A percentile compares a stretch with the other conserved stretches of the same genome.
Conservation (phyloP, 2,797 vertebrate species). For the Typhlichthys eigenmanni region DNA sequence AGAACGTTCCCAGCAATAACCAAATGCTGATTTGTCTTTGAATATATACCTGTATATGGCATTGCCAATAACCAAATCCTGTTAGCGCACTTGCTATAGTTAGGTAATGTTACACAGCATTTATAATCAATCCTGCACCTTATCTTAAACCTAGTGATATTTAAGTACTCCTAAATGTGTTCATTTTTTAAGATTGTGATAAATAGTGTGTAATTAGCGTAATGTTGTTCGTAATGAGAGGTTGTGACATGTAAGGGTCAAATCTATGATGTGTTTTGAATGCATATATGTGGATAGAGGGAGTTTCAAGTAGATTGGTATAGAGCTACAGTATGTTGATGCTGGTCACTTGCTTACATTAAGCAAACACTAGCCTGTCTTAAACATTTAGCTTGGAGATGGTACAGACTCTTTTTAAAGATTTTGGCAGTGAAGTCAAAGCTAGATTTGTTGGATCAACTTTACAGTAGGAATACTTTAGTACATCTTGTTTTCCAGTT, state of each 20-base stretch:
- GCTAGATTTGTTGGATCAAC: conserved; percentile 44
- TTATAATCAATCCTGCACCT: conserved; percentile 79
- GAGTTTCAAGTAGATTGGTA: neutral
- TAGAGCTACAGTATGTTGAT: neutral
- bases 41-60: conserved; percentile 65
- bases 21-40: conserved; percentile 73
- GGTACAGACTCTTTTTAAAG: conserved; percentile 66
- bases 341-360: conserved; percentile 66
- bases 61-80: conserved; percentile 79
- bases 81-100: conserved; percentile 69
- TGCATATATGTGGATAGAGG: conserved; percentile 13
- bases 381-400: conserved; percentile 48
- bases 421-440: conserved; percentile 35
- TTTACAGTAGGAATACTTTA: conserved; percentile 17
- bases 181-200: conserved; percentile 58
- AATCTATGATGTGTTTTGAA: conserved; percentile 41
- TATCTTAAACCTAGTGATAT: conserved; percentile 74
- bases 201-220: conserved; percentile 40
- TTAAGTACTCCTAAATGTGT: conserved; percentile 68
- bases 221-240: conserved; percentile 51
- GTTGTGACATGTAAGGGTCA: conserved; percentile 25
- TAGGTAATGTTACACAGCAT: conserved; percentile 70
- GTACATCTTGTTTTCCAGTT: conserved; percentile 30
- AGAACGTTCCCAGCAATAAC: conserved; percentile 72
- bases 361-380: conserved; percentile 60